Evolutionary conservation across 2,113 vertebrate genomes (phyloP).

Genomic region (Poeciliopsis retropinna): DNA sequence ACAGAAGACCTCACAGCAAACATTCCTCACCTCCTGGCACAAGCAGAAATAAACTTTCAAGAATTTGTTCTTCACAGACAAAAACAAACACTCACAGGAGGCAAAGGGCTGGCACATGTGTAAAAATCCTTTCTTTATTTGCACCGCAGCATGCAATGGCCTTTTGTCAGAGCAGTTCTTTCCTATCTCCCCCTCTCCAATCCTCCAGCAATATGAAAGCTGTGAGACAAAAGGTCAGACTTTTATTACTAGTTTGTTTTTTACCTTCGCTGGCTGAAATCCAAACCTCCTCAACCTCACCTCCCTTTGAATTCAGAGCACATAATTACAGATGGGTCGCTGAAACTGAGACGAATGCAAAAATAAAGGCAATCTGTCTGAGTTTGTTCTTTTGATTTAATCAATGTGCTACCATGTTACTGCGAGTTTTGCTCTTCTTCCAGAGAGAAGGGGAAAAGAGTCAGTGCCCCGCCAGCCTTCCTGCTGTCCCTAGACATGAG

Average conservation of each 20-base stretch:
- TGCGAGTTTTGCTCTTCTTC: constrained; percentile 21
- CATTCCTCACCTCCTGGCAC: constrained; percentile 10
- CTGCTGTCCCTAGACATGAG: constrained; percentile 14
- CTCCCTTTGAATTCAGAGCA: constrained; percentile 7
- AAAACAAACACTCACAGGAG: constrained; percentile 19
- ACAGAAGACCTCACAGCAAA: constrained; percentile 18
- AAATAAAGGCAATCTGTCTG: constrained; percentile 10
- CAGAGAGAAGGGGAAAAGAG: constrained; percentile 14
- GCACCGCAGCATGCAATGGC: constrained; percentile 40
- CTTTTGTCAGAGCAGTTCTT: constrained; percentile 59
- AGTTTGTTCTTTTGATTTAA: constrained; percentile 25
- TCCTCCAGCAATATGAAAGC: constrained; percentile 57
- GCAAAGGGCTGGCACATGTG: constrained; percentile 13
- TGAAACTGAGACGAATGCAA: not conserved
- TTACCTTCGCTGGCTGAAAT: not conserved
- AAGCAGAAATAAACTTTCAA: constrained; percentile 8
- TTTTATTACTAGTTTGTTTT: constrained; percentile 50
- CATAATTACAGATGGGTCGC: constrained; percentile 7
- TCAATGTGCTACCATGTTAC: not conserved
- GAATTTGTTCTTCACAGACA: not conserved
- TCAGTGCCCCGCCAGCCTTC: constrained; percentile 19
- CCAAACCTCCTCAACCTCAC: not conserved
- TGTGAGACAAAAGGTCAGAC: constrained; percentile 60
- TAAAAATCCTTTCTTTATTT: constrained; percentile 33
- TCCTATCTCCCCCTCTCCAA: constrained; percentile 25